A percentile compares a stretch with the other conserved stretches of the same genome.
phyloP scores from a whole-genome alignment of 2,113 vertebrate species.

The Spea multiplicata region DNA sequence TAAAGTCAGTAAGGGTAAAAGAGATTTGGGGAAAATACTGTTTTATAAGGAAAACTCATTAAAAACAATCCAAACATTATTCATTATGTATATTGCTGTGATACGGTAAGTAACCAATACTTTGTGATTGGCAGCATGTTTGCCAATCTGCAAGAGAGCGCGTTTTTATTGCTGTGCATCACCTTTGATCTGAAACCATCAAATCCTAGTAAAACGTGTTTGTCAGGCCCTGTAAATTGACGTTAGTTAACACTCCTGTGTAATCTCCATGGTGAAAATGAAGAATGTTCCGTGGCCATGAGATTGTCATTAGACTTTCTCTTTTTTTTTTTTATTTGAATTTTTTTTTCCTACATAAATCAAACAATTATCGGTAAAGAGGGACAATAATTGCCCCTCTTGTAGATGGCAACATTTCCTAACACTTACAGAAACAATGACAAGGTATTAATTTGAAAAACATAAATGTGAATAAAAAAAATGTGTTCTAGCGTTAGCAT shows the following conservation, averaged over 20 bases:
- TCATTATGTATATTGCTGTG: slow-evolving; percentile 70
- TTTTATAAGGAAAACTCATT: slow-evolving; percentile 71
- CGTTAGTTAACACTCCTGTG: slow-evolving; percentile 88
- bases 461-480: slow-evolving; percentile 55
- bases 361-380: slow-evolving; percentile 87
- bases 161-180: slow-evolving; percentile 75
- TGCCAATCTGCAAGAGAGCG: slow-evolving; percentile 74
- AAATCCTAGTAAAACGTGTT: slow-evolving; percentile 75
- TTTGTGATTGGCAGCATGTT: slow-evolving; percentile 61
- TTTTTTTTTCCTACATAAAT: slow-evolving; percentile 75
- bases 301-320: slow-evolving; percentile 61
- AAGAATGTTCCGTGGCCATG: slow-evolving; percentile 78
- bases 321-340: slow-evolving; percentile 55
- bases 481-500: neutral
- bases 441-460: slow-evolving; percentile 93
- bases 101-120: slow-evolving; percentile 65
- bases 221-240: slow-evolving; percentile 85
- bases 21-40: slow-evolving; percentile 23
- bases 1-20: slow-evolving; percentile 43
- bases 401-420: slow-evolving; percentile 72
- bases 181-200: slow-evolving; percentile 80
- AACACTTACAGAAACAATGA: slow-evolving; percentile 83
- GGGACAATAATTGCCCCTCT: slow-evolving; percentile 72
- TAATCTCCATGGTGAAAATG: slow-evolving; percentile 88
- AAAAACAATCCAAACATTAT: slow-evolving; percentile 63